These are phyloP conservation scores for Scaptomyza reducta DNA, from an alignment of 2,888 invertebrate species.

Conservation along the genomic window DNA sequence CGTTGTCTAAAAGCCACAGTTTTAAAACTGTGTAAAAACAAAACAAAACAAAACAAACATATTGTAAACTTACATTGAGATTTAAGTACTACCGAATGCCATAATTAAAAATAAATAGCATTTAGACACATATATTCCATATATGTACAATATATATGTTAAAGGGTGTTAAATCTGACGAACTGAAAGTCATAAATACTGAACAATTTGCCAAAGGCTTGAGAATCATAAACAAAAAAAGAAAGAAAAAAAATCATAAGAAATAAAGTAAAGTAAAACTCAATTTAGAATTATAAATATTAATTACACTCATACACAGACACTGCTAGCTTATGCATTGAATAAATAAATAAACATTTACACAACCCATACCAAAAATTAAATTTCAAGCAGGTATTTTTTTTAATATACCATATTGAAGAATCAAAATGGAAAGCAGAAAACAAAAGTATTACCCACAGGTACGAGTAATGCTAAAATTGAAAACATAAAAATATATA, in stretches of 20 bases:
- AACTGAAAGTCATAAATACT: slow-evolving; percentile 72
- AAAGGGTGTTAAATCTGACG: slow-evolving; percentile 60
- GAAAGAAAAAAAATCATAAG: slow-evolving; percentile 26
- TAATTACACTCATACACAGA: slow-evolving; percentile 33
- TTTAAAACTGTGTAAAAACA: slow-evolving; percentile 74
- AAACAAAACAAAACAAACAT: slow-evolving; percentile 22
- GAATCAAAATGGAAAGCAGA: slow-evolving; percentile 21
- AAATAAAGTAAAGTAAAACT: slow-evolving; percentile 25
- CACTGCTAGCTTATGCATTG: slow-evolving; percentile 45
- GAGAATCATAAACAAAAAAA: slow-evolving; percentile 66
- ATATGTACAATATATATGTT: slow-evolving; percentile 28
- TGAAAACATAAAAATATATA: slow-evolving; percentile 4
- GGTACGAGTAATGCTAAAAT: slow-evolving; percentile 5
- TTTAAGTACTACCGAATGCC: slow-evolving; percentile 73
- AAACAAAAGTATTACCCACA: slow-evolving; percentile 49
- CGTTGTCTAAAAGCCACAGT: slow-evolving; percentile 79
- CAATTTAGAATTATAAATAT: slow-evolving; percentile 45
- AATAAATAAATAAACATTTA: slow-evolving; percentile 67
- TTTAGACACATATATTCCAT: slow-evolving; percentile 58
- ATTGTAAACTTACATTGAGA: slow-evolving; percentile 55
- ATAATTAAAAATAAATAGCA: slow-evolving; percentile 79
- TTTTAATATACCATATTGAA: slow-evolving; percentile 20
- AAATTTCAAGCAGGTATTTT: slow-evolving; percentile 64
- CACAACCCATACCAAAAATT: slow-evolving; percentile 68
- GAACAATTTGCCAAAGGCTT: slow-evolving; percentile 79